A percentile compares a stretch with the other conserved stretches of the same genome.
Conservation (phyloP, 2,888 invertebrate genomes). For the Selenia dentaria region DNA sequence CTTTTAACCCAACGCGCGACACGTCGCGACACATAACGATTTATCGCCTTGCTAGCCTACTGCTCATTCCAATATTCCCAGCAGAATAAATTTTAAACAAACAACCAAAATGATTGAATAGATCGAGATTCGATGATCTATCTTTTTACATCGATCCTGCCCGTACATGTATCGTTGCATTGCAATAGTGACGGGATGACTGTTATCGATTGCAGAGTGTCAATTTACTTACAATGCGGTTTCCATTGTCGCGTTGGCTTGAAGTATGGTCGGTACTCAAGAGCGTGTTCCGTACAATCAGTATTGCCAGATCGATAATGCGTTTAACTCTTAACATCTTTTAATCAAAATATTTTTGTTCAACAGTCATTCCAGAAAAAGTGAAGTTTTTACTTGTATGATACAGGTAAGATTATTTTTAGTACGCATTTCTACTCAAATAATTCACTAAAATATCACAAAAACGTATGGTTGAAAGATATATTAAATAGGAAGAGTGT, state of each 20-base stretch:
- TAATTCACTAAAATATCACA: no score
- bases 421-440: no score
- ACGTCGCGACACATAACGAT: constrained; percentile 79
- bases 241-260: constrained; percentile 26
- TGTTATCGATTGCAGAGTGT: constrained; percentile 21
- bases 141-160: constrained; percentile 26
- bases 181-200: constrained; percentile 11
- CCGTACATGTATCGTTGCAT: constrained; percentile 7
- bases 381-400: no score
- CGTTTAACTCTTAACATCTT: neutral
- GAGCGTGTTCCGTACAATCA: constrained; percentile 33
- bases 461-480: no score
- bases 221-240: constrained; percentile 34
- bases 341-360: no score
- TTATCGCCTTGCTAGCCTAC: constrained; percentile 81
- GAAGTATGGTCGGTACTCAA: constrained; percentile 21
- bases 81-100: constrained; percentile 73
- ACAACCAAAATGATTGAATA: constrained; percentile 71
- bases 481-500: no score
- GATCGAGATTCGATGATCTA: constrained; percentile 39
- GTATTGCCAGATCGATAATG: constrained; percentile 5
- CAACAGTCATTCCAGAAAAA: no score
- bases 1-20: constrained; percentile 83
- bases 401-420: no score
- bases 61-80: constrained; percentile 79